A percentile compares a stretch with the other conserved stretches of the same genome.
phyloP scores from a whole-genome alignment of 2,113 vertebrate species.

The Sialia sialis region DNA sequence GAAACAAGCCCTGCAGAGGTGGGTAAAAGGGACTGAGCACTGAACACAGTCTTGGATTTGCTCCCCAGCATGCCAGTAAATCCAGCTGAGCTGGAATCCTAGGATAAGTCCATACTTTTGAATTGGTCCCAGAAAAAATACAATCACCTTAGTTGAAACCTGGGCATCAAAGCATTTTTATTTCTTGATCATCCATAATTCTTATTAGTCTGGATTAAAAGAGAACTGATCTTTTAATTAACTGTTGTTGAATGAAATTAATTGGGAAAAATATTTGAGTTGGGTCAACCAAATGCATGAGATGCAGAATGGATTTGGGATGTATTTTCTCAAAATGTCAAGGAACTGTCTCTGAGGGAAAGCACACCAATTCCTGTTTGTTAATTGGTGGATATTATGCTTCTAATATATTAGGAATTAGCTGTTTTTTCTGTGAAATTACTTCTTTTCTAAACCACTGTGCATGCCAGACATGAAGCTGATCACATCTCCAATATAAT shows the following conservation, averaged over 20 bases:
- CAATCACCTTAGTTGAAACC: background rate
- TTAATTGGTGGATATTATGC: background rate
- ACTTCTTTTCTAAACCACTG: background rate
- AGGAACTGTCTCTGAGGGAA: background rate
- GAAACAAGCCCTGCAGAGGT: background rate
- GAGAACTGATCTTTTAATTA: background rate
- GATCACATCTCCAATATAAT: conserved; percentile 29
- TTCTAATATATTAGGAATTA: background rate
- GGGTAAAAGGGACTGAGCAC: background rate
- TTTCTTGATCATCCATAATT: background rate
- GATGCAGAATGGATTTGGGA: background rate
- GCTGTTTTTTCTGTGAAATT: background rate
- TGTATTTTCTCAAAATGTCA: background rate
- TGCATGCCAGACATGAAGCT: conserved; percentile 72
- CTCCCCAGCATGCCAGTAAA: background rate
- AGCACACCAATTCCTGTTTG: background rate
- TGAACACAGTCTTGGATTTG: background rate
- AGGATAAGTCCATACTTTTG: background rate
- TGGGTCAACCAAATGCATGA: background rate
- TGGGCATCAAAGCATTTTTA: background rate
- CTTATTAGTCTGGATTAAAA: background rate
- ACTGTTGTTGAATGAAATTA: background rate
- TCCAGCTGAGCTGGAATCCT: background rate
- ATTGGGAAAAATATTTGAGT: background rate
- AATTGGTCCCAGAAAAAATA: background rate